Conservation (phyloP, 2,797 vertebrate species). For the Apodemus agrarius region DNA sequence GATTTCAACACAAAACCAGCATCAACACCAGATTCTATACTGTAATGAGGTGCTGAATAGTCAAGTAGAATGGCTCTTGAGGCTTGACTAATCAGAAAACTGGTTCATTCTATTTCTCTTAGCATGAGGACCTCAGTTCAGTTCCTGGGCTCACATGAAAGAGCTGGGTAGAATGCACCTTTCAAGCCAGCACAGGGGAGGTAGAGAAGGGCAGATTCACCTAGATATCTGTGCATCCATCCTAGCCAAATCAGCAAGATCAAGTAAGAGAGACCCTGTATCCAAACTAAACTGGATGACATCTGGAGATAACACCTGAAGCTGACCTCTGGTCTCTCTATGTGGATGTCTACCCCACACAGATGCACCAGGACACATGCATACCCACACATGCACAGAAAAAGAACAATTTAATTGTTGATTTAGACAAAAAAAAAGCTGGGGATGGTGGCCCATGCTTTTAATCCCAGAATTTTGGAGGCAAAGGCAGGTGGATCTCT, state of each 20-base stretch:
- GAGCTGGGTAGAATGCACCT: neutral
- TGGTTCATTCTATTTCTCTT: neutral
- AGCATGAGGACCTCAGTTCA: neutral
- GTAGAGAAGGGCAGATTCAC: too few species aligned
- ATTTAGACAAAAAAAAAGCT: neutral
- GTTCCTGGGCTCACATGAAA: neutral
- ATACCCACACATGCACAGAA: neutral
- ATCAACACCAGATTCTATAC: neutral
- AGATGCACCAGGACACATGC: neutral
- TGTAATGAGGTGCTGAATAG: neutral
- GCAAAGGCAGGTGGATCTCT: neutral
- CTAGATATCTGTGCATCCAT: neutral
- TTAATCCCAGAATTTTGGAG: neutral
- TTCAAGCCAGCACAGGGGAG: neutral
- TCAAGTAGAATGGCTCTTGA: neutral
- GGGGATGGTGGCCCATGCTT: neutral
- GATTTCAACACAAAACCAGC: neutral
- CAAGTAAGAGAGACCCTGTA: neutral
- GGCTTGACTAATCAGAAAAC: conserved; percentile 11
- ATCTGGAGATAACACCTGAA: neutral
- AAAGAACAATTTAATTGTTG: neutral
- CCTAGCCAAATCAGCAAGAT: neutral
- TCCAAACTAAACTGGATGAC: neutral
- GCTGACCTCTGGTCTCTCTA: neutral
- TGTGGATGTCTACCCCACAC: neutral